Conservation (phyloP, 2,113 vertebrate species). For the Caranx melampygus region DNA sequence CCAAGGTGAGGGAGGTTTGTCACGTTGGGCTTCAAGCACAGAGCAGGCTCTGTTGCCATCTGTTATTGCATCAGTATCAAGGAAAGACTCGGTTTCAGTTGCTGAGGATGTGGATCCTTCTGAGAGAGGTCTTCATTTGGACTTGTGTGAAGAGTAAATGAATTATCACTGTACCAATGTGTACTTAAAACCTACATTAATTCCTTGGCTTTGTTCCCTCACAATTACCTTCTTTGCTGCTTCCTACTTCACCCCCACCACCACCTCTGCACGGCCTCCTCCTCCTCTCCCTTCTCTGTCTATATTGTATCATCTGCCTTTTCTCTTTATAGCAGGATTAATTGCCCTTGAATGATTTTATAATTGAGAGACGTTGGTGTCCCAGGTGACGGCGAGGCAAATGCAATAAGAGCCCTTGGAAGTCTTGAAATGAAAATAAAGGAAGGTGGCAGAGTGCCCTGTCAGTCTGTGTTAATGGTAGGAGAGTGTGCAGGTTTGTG, state of each 20-base stretch:
- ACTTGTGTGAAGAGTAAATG: not conserved
- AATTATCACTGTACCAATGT: not conserved
- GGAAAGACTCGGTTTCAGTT: not conserved
- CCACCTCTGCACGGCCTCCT: not conserved
- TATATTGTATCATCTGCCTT: constrained; percentile 34
- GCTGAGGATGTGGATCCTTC: not conserved
- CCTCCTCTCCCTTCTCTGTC: not conserved
- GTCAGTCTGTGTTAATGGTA: not conserved
- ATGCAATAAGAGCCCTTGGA: constrained; percentile 48
- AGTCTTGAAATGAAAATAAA: constrained; percentile 53
- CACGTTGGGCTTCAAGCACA: not conserved
- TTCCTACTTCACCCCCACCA: not conserved
- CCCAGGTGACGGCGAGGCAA: constrained; percentile 16
- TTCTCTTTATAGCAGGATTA: constrained; percentile 58
- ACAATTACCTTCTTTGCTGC: constrained; percentile 25
- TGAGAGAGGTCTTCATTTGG: constrained; percentile 15
- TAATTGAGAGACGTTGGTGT: constrained; percentile 64
- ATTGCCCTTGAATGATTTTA: constrained; percentile 69
- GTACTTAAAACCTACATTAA: constrained; percentile 23
- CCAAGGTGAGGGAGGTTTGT: not conserved
- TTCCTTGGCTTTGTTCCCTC: constrained; percentile 17
- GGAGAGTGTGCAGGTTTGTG: constrained; percentile 10
- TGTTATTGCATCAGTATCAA: constrained; percentile 11
- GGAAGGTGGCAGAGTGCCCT: constrained; percentile 18
- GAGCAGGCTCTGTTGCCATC: not conserved